Evolutionary conservation across 2,797 vertebrate species (phyloP).

Genomic region (Parauchenoglanis ngamensis): DNA sequence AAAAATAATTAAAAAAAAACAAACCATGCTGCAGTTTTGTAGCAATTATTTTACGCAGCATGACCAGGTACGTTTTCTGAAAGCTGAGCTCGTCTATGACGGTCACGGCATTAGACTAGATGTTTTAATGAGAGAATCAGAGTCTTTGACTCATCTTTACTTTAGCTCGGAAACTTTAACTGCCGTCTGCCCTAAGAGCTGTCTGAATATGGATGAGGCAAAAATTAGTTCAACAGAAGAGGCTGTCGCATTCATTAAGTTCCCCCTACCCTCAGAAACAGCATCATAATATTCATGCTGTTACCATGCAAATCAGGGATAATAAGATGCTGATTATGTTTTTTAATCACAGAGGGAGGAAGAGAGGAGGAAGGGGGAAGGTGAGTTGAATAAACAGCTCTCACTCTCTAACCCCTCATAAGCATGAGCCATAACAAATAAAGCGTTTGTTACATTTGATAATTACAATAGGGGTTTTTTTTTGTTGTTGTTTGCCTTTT

Average conservation of each 20-base stretch:
- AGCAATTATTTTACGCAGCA: constrained; percentile 37
- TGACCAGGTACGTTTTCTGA: constrained; percentile 31
- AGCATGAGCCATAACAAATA: constrained; percentile 41
- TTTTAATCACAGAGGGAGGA: constrained; percentile 63
- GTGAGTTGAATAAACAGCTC: constrained; percentile 51
- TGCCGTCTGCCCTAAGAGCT: constrained; percentile 76
- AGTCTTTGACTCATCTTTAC: constrained; percentile 67
- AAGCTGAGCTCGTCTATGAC: constrained; percentile 25
- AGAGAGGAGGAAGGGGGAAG: constrained; percentile 44
- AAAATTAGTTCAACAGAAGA: constrained; percentile 85
- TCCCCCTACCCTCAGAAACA: constrained; percentile 83
- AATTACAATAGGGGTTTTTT: constrained; percentile 1
- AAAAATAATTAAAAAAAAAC: background rate
- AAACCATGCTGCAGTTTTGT: constrained; percentile 18
- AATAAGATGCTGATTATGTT: constrained; percentile 70
- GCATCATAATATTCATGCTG: constrained; percentile 85
- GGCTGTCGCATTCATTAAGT: constrained; percentile 84
- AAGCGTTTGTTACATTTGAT: constrained; percentile 23
- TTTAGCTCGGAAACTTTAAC: constrained; percentile 75
- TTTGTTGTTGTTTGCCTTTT: background rate
- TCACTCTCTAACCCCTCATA: constrained; percentile 43
- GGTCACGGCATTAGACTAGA: constrained; percentile 9
- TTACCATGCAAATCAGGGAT: constrained; percentile 85
- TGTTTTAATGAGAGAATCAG: constrained; percentile 50
- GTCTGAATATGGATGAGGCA: constrained; percentile 85